Evolutionary conservation across 2,113 vertebrate species (phyloP), one percentile per base, ranked within the genome.

Genomic region (Tetrao urogallus): DNA sequence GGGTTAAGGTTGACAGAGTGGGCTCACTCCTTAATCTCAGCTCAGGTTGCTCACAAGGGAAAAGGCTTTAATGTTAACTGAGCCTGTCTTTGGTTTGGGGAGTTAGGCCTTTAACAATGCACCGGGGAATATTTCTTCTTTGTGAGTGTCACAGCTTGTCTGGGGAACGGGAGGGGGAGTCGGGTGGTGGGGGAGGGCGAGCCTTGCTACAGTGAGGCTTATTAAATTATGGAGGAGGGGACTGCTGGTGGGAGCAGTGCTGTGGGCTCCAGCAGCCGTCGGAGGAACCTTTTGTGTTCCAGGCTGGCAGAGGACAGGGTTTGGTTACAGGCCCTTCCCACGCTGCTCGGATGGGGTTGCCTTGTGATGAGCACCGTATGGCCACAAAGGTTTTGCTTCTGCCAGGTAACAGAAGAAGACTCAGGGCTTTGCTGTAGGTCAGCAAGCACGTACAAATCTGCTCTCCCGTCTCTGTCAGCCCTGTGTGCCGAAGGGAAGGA

Each of bases 1-100:
- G 92, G 92, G 94, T 93, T 94, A 91, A 92, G 94, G 92, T 93
- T 95, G 96, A 92, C 92, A 94, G 72, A 88, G 87, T 89, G 94
- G 91, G 89, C 87, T 93, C 94, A 47, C 80, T 95, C 87, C 94
- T 95, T 95, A 95, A 94, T 93, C 92, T 96, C 91, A 83, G 87
- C 95, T 95, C 94, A 94, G 89, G 87, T 93, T 96, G 91, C 96
- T 93, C 87, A 73, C 89, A 63, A 67, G 92, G 89, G 87, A 89
- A 85, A 86, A 87, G 84, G 91, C 93, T 95, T 93, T 96, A 82
- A 92, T 95, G 94, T 87, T 94, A 94, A 86, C 92, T 86, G 90
- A 92, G 94, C 82, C 93, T 88, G 89, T 77, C 89, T 94, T 77
- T 89, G 93, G 89, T 79, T 91, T 87, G 87, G 87, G 87, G 94